Evolutionary conservation across 2,888 invertebrate genomes (phyloP).

Genomic region (Coremacera marginata): DNA sequence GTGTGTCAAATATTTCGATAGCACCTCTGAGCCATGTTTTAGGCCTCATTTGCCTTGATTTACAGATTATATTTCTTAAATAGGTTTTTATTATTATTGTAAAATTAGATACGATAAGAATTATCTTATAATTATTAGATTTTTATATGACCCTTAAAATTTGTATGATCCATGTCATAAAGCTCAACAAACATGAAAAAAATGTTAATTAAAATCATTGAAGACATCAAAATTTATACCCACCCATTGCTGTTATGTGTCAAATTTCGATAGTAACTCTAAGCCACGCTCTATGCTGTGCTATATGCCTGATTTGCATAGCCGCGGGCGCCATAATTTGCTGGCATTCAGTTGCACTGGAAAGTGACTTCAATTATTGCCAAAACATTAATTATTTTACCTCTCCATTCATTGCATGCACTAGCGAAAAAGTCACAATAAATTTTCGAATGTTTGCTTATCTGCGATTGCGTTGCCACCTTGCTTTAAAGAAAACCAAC

Average conservation of each 20-base stretch:
- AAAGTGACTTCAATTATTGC: slow-evolving; percentile 64
- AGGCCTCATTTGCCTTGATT: too few relatives aligned
- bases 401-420: slow-evolving; percentile 26
- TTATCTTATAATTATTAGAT: too few relatives aligned
- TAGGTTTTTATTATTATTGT: too few relatives aligned
- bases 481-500: slow-evolving; percentile 5
- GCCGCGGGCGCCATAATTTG: slow-evolving; percentile 48
- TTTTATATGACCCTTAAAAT: too few relatives aligned
- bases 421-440: slow-evolving; percentile 55
- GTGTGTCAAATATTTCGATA: too few relatives aligned
- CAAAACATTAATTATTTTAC: slow-evolving; percentile 62
- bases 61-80: too few relatives aligned
- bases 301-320: slow-evolving; percentile 59
- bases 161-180: too few relatives aligned
- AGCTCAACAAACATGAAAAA: too few relatives aligned
- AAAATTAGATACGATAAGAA: too few relatives aligned
- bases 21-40: too few relatives aligned
- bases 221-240: neutral
- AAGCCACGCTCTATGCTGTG: neutral
- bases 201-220: neutral
- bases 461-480: slow-evolving; percentile 40
- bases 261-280: neutral
- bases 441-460: slow-evolving; percentile 41
- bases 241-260: neutral
- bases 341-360: slow-evolving; percentile 29